Conservation (phyloP, 2,797 vertebrate genomes). For the Pachyuromys duprasi region DNA sequence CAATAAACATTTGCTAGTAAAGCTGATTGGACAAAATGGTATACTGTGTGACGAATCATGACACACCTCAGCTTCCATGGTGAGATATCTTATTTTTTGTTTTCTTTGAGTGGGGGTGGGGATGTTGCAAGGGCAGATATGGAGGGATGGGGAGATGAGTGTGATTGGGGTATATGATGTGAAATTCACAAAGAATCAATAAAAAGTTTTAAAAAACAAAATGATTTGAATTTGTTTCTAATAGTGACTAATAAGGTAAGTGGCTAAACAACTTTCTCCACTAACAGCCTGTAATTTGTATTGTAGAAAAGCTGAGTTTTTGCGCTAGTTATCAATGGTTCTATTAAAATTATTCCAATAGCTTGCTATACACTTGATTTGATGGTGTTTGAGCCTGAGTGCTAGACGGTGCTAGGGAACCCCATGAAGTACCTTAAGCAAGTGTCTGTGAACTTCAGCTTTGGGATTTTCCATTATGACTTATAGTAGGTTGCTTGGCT, state of each 20-base stretch:
- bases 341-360: neutral
- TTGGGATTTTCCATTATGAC: neutral
- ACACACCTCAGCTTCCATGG: neutral
- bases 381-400: neutral
- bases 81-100: neutral
- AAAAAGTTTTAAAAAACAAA: neutral
- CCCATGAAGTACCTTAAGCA: neutral
- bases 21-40: neutral
- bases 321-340: neutral
- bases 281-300: neutral
- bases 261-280: neutral
- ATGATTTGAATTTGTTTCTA: slow-evolving; percentile 9
- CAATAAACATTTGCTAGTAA: neutral
- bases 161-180: neutral
- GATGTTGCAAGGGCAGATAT: neutral
- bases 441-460: neutral
- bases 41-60: neutral
- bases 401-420: neutral
- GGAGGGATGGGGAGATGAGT: neutral
- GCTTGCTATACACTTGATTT: neutral
- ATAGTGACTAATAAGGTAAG: neutral
- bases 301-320: neutral
- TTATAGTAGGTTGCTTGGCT: neutral
- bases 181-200: neutral
- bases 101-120: neutral